phyloP scores from a whole-genome alignment of 2,888 invertebrate species.

The Apamea monoglypha region DNA sequence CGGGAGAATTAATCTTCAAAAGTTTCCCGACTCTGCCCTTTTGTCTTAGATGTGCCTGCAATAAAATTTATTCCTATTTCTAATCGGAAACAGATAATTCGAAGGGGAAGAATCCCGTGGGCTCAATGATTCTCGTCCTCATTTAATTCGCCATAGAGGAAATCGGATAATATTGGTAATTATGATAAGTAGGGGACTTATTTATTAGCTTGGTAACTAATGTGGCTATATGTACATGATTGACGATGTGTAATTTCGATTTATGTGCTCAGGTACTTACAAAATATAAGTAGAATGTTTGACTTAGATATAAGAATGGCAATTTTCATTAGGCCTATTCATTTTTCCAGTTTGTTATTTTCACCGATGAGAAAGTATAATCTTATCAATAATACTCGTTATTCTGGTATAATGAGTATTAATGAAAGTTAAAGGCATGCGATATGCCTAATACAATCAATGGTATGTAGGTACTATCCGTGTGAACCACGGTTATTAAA shows the following conservation, averaged over 20 bases:
- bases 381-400: background rate
- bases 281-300: background rate
- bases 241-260: slow-evolving; percentile 19
- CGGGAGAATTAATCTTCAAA: slow-evolving; percentile 88
- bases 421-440: background rate
- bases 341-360: background rate
- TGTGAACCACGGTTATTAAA: too few relatives aligned
- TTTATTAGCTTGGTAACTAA: slow-evolving; percentile 55
- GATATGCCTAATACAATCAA: background rate
- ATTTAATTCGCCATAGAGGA: slow-evolving; percentile 70
- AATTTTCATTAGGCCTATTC: background rate
- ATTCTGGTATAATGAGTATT: background rate
- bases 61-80: slow-evolving; percentile 84
- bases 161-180: slow-evolving; percentile 70
- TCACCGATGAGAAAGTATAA: background rate
- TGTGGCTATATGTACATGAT: slow-evolving; percentile 23
- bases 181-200: slow-evolving; percentile 61
- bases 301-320: too few relatives aligned
- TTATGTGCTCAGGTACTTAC: background rate
- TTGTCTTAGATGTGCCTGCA: slow-evolving; percentile 84
- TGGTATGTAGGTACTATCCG: background rate
- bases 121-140: slow-evolving; percentile 71
- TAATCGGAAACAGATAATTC: slow-evolving; percentile 85
- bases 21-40: slow-evolving; percentile 82
- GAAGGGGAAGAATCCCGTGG: slow-evolving; percentile 74